Base-by-base conservation (phyloP, 2,113 vertebrate species). In the Collichthys lucidus region DNA sequence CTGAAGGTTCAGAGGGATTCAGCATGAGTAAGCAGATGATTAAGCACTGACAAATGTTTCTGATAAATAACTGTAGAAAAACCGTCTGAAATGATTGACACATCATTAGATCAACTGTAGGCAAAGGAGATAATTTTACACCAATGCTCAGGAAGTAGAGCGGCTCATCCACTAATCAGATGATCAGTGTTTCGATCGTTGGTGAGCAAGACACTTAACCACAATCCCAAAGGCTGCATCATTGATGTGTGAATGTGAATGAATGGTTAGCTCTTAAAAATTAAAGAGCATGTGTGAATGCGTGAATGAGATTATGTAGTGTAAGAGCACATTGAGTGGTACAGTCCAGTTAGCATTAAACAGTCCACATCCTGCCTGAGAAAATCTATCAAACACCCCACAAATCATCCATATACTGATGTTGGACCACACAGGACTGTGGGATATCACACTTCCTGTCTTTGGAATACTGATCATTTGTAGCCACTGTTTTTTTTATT, bases 21-120 rank as follows among this genome's bases (percentile, higher is more conserved):
- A n/a, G 20, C 22, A 8, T n/a, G 22, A 69, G 20, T 71, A 47
- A 82, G 31, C 42, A 40, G 53, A 46, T 17, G 59, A 75, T 26
- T 76, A 57, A 52, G 65, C 59, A 11, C 2, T 60, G 44, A 60
- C 19, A 26, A 67, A 15, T 55, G 59, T 8, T 63, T 22, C 57
- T 42, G 63, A 74, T 31, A 5, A 12, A 31, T 20, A 26, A 26
- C 11, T 2, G 20, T 9, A n/a, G 12, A 70, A 52, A 61, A 68
- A 50, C 35, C 1, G 12, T 22, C 4, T 1, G 22, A 40, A 44
- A 63, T 59, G 0, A 53, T 12, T 17, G 17, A 20, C 24, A 12
- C 24, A 31, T 31, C 29, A 40, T 40, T 8, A 57, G 11, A 47
- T 64, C 17, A 56, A 14, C 42, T 70, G 66, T 53, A 11, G 8